These are phyloP conservation scores for Eptesicus fuscus DNA, from an alignment of 2,113 vertebrate genomes.

Conservation along the genomic window DNA sequence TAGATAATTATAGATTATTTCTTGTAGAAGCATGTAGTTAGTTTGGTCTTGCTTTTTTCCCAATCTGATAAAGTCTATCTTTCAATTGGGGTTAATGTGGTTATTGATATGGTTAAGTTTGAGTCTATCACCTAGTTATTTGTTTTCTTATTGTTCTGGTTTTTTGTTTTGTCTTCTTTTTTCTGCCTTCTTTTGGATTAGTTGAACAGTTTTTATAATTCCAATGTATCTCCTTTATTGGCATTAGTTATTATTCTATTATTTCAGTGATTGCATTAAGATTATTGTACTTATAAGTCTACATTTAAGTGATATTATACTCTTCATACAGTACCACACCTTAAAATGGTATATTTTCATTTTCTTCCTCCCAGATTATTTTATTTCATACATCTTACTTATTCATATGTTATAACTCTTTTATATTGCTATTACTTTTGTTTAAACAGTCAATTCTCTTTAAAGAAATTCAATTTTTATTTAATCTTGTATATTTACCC, in stretches of 20 bases:
- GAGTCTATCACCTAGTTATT: background rate
- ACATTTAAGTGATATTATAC: background rate
- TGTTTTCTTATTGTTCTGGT: background rate
- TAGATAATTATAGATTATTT: background rate
- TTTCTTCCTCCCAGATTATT: background rate
- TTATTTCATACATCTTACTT: background rate
- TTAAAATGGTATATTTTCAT: background rate
- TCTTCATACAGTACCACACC: background rate
- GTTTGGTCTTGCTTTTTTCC: background rate
- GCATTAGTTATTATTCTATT: background rate
- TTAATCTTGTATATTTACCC: background rate
- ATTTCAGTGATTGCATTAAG: background rate
- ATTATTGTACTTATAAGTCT: background rate
- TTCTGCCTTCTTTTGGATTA: background rate
- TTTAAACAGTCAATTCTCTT: background rate
- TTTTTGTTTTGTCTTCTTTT: background rate
- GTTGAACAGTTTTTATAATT: background rate
- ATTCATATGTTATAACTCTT: background rate
- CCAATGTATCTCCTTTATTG: background rate
- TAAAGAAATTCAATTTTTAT: background rate
- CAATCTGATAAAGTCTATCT: background rate
- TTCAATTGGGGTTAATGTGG: background rate
- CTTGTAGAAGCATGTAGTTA: background rate
- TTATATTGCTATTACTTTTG: background rate
- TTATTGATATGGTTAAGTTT: background rate